phyloP scores from a whole-genome alignment of 2,113 vertebrate genomes.

The Rhabdomys dilectus region DNA sequence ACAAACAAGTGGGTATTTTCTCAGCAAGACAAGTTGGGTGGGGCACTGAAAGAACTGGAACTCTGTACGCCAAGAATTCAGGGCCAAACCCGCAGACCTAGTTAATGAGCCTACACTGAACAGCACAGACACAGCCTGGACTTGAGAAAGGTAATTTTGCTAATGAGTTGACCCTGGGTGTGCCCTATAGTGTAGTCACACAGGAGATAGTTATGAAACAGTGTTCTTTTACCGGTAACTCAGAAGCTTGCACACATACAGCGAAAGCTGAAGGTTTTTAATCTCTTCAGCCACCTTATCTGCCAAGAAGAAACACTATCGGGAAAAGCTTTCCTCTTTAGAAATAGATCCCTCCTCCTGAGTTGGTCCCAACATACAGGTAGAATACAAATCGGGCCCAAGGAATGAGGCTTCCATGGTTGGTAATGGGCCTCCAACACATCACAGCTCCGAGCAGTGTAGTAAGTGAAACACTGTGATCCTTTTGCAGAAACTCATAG shows the following conservation, averaged over 20 bases:
- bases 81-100: constrained; percentile 41
- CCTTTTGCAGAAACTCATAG: constrained; percentile 4
- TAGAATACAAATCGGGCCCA: not conserved
- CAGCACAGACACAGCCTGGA: not conserved
- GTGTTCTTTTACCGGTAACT: not conserved
- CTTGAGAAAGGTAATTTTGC: constrained; percentile 46
- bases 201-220: not conserved
- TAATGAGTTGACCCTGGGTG: not conserved
- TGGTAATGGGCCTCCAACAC: constrained; percentile 14
- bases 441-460: not conserved
- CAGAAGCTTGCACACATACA: not conserved
- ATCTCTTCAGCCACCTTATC: not conserved
- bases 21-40: not conserved
- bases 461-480: not conserved
- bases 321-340: constrained; percentile 18
- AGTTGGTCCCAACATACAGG: not conserved
- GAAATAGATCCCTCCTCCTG: not conserved
- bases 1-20: constrained; percentile 46
- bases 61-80: not conserved
- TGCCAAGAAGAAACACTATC: not conserved
- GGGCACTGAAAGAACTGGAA: not conserved
- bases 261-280: not conserved
- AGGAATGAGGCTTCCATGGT: not conserved
- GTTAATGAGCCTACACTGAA: constrained; percentile 14
- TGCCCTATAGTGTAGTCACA: not conserved